Evolutionary conservation across 2,888 invertebrate genomes (phyloP).

Genomic region (Agriotes lineatus): DNA sequence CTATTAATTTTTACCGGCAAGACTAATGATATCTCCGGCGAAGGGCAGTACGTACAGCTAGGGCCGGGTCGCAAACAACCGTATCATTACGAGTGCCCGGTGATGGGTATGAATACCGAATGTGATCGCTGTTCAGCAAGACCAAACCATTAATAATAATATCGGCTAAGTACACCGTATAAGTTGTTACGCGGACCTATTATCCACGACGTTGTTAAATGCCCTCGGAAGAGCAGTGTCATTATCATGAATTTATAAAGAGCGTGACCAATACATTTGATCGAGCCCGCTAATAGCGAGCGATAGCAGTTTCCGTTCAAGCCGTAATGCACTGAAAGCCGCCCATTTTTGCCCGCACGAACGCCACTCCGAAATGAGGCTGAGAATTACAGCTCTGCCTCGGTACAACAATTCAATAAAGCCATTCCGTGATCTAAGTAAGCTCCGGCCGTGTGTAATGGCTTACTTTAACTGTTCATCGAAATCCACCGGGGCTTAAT

Average conservation of each 20-base stretch:
- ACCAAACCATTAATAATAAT: constrained; percentile 38
- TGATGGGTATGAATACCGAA: constrained; percentile 42
- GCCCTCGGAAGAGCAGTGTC: constrained; percentile 35
- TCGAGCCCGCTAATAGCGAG: constrained; percentile 1
- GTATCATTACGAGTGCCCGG: constrained; percentile 42
- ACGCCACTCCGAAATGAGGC: constrained; percentile 35
- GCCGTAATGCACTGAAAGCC: constrained; percentile 17
- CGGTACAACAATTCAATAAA: constrained; percentile 55
- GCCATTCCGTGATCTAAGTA: constrained; percentile 62
- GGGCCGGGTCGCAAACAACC: constrained; percentile 11
- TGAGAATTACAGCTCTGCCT: constrained; percentile 42
- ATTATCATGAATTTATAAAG: constrained; percentile 41
- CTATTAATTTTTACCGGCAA: constrained; percentile 1
- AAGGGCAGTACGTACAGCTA: constrained; percentile 11
- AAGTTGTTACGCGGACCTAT: constrained; percentile 44
- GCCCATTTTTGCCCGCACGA: constrained; percentile 35
- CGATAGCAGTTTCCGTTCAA: not conserved
- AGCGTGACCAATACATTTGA: constrained; percentile 27
- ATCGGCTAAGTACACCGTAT: constrained; percentile 37
- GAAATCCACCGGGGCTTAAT: constrained; percentile 62
- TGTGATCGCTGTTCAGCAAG: constrained; percentile 43
- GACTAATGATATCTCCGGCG: constrained; percentile 18
- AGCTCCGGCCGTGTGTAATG: constrained; percentile 62
- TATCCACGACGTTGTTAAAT: constrained; percentile 42
- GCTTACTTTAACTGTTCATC: constrained; percentile 64